These are phyloP conservation scores for Xestoiulus laeticollis DNA, from an alignment of 2,888 invertebrate genomes.

Conservation along the genomic window DNA sequence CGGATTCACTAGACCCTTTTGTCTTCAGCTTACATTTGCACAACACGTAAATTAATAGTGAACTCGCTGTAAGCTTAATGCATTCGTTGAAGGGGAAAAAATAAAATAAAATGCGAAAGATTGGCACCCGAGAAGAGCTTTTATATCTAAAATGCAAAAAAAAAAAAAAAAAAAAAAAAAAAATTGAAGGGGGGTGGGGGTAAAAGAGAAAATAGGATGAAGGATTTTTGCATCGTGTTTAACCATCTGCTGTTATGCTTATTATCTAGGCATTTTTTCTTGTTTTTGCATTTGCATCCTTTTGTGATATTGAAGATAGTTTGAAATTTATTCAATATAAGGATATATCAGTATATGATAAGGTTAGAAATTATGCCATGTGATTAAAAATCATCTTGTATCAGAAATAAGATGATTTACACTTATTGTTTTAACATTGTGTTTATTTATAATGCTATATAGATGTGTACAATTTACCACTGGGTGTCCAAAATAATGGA, in stretches of 20 bases:
- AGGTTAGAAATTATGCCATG: too few species aligned
- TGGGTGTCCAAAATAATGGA: too few species aligned
- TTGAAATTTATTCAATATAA: too few species aligned
- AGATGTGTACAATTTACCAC: too few species aligned
- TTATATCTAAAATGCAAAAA: not conserved
- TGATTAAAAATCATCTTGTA: too few species aligned
- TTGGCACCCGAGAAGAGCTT: not conserved
- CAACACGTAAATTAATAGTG: slow-evolving; percentile 49
- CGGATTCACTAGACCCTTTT: slow-evolving; percentile 14
- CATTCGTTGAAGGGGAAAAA: slow-evolving; percentile 16
- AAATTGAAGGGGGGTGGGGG: not conserved
- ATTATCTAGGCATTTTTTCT: not conserved
- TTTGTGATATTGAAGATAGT: not conserved
- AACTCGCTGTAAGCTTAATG: slow-evolving; percentile 43
- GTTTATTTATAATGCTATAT: too few species aligned
- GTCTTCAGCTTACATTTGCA: slow-evolving; percentile 46
- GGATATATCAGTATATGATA: too few species aligned
- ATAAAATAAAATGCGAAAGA: not conserved
- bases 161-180: too few species aligned
- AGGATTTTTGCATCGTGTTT: not conserved
- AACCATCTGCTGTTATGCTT: not conserved
- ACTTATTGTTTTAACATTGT: too few species aligned
- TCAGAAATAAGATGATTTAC: too few species aligned
- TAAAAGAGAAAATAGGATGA: not conserved
- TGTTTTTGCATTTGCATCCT: too few species aligned